Evolutionary conservation across 2,797 vertebrate species (phyloP), one percentile per base, ranked within the genome.

Genomic region (Cottoperca gobio): DNA sequence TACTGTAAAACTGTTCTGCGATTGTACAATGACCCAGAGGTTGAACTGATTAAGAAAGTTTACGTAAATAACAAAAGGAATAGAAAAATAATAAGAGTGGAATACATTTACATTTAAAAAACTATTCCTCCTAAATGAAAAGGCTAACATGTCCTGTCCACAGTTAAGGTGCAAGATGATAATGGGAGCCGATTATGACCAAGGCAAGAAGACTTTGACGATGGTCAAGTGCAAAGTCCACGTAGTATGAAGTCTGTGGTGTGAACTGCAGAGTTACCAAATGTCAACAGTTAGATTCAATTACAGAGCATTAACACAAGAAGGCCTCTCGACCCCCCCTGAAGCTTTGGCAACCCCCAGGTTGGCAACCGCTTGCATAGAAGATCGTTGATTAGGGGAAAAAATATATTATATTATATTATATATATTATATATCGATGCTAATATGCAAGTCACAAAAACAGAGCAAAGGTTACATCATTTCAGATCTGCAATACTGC

Each of bases 271-370:
- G 28, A 33, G 35, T 73, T 82, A n/a, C n/a, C n/a, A n/a, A n/a
- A n/a, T n/a, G 76, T 84, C 78, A 81, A 31, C 81, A 19, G 50
- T 61, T 43, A 57, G 67, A 74, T 79, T 74, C 50, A 71, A 63
- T 86, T 79, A 64, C 75, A 1, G 8, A 0, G 0, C 24, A 37
- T 63, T 55, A 55, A 61, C 31, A 33, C 40, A 43, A 43, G 40
- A 19, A 49, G 0, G 21, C 46, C 11, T 49, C 23, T 46, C 5
- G 0, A 13, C 46, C 0, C 46, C 46, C 21, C 11, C 21, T 7
- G 48, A 49, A 49, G 48, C 48, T 23, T 14, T 49, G 48, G 46
- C 11, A 13, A 49, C 21, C 46, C 46, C n/a, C 23, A 49, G n/a
- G 23, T 46, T 11, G n/a, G n/a, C n/a, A n/a, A n/a, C n/a, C n/a